Evolutionary conservation across 2,113 vertebrate genomes (phyloP).

Genomic region (Lathamus discolor): DNA sequence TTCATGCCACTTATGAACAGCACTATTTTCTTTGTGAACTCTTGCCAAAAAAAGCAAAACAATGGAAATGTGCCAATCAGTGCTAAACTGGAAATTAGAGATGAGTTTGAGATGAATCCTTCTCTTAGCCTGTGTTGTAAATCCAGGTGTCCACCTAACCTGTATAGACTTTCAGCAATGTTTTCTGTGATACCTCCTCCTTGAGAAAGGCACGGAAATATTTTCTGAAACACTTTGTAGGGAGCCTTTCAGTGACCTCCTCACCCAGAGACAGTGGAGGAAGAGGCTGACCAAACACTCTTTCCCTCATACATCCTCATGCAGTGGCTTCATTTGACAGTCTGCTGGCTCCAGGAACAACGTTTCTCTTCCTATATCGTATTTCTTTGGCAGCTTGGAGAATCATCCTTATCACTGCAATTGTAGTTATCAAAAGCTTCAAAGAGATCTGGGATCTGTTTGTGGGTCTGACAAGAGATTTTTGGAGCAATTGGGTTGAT

Average conservation of each 20-base stretch:
- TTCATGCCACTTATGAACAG: not conserved
- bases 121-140: not conserved
- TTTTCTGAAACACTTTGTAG: not conserved
- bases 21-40: not conserved
- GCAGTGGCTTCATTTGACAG: not conserved
- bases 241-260: not conserved
- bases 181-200: not conserved
- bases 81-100: not conserved
- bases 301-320: not conserved
- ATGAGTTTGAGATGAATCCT: not conserved
- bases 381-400: not conserved
- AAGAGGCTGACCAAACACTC: not conserved
- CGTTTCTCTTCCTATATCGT: not conserved
- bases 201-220: not conserved
- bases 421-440: not conserved
- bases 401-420: not conserved
- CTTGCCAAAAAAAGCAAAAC: not conserved
- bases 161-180: not conserved
- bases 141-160: not conserved
- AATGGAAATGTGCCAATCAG: not conserved
- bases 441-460: not conserved
- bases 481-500: not conserved
- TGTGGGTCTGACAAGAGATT: not conserved
- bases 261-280: not conserved
- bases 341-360: not conserved